Base-by-base conservation (phyloP, 1,140 invertebrate species). In the Caerostris darwini region DNA sequence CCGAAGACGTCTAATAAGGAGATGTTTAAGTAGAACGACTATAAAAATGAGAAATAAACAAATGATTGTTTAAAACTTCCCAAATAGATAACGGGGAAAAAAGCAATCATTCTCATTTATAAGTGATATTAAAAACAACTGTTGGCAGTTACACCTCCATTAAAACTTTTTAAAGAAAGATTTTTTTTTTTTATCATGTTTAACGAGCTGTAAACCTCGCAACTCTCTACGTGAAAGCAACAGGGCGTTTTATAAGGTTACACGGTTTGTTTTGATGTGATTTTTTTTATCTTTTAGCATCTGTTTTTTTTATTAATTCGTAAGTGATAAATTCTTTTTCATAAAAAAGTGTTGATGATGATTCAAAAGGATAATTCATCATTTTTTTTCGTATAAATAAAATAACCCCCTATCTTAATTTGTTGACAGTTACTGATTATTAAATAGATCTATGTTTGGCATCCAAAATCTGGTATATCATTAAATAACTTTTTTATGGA, bases 191-290 rank as follows among this genome's bases (percentile, higher is more conserved):
- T 64, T 77, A 57, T 50, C 19, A 56, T 59, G 89, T 91, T 91
- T 82, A 91, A 91, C 58, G 89, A 91, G 56, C 19, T 91, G 89
- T 91, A 82, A 57, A 10, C 7, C 8, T 57, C 56, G 61, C 69
- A 34, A 53, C 56, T 77, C 53, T 53, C 69, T 50, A 34, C 67
- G 19, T 50, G 81, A 57, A 57, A 83, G 90, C 90, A 92, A 92
- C 81, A 92, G 90, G 90, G 77, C 57, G 69, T 92, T 92, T 92
- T 64, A 92, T 92, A 92, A 92, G 77, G 90, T 83, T 92, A 92
- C 12, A 10, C 7, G 12, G 17, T 14, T 8, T 92, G 14, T 19
- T 71, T 81, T 81, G 81, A 34, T n/a, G 19, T 53, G 10, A 4
- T 6, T 3, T 50, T 53, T 57, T 56, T 58, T 77, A 12, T 10